These are phyloP conservation scores for Epizoanthus rinbou DNA, from an alignment of 92 coral and sea anemone species.

Conservation along the genomic window DNA sequence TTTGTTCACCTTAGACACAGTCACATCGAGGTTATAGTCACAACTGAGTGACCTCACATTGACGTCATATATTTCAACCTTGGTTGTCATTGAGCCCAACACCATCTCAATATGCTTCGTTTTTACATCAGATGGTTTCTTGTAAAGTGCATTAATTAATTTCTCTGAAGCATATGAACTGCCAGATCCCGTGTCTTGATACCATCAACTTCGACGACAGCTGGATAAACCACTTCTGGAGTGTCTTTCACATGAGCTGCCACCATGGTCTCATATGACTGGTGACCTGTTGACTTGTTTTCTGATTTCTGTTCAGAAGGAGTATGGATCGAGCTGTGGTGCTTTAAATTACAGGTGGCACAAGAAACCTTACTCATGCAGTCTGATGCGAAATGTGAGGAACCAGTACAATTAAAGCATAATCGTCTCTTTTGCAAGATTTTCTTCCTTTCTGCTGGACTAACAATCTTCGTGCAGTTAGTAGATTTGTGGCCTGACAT, in stretches of 20 bases:
- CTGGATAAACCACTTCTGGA: slow-evolving; percentile 19
- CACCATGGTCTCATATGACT: neutral
- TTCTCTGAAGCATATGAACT: slow-evolving; percentile 53
- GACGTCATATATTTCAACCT: slow-evolving; percentile 19
- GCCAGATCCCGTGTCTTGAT: slow-evolving; percentile 39
- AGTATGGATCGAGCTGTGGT: slow-evolving; percentile 17
- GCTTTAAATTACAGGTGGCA: slow-evolving; percentile 1
- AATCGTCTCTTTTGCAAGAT: slow-evolving; percentile 21
- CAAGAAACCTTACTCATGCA: slow-evolving; percentile 17
- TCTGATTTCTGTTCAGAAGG: neutral
- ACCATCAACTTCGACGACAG: slow-evolving; percentile 16
- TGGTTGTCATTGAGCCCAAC: slow-evolving; percentile 40
- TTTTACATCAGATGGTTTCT: slow-evolving; percentile 22
- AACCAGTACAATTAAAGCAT: slow-evolving; percentile 23
- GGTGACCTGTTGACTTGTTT: neutral
- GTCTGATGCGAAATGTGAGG: slow-evolving; percentile 23
- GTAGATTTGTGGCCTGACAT: slow-evolving; percentile 33
- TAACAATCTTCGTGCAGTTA: slow-evolving; percentile 14
- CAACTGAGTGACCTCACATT: neutral
- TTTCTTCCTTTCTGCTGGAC: slow-evolving; percentile 23
- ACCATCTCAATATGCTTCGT: slow-evolving; percentile 47
- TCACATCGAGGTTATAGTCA: slow-evolving; percentile 11
- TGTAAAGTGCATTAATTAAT: slow-evolving; percentile 34
- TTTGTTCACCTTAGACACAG: slow-evolving; percentile 47
- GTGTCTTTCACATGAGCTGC: neutral